phyloP scores from a whole-genome alignment of 2,888 invertebrate species.

The Himalopsyche anomala region DNA sequence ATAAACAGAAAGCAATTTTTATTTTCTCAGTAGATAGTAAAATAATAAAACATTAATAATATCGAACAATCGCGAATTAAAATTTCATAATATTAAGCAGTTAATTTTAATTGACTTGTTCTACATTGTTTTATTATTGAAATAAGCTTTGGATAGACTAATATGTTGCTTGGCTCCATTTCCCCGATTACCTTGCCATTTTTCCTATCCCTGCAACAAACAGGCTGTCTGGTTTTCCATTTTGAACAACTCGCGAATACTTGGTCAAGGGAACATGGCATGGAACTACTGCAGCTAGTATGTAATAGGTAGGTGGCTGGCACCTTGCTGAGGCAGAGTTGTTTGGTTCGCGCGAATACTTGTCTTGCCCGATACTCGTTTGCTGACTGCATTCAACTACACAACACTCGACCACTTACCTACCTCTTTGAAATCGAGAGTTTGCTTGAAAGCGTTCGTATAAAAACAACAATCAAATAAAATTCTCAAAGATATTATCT shows the following conservation, averaged over 20 bases:
- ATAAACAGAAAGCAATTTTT: no score
- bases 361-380: constrained; percentile 10
- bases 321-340: constrained; percentile 10
- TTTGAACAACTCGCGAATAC: not conserved
- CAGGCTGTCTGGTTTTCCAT: constrained; percentile 26
- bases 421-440: no score
- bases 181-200: not conserved
- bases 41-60: not conserved
- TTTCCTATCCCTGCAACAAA: not conserved
- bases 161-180: not conserved
- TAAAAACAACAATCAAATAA: no score
- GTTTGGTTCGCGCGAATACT: constrained; percentile 15
- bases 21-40: not conserved
- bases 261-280: constrained; percentile 1
- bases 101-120: not conserved
- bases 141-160: no score
- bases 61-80: not conserved
- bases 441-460: no score
- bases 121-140: not conserved
- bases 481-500: no score
- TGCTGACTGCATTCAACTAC: not conserved
- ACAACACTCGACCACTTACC: not conserved
- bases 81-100: not conserved
- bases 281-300: not conserved
- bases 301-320: not conserved